Base-by-base conservation (phyloP, 2,113 vertebrate genomes). In the Acrocephalus arundinaceus region DNA sequence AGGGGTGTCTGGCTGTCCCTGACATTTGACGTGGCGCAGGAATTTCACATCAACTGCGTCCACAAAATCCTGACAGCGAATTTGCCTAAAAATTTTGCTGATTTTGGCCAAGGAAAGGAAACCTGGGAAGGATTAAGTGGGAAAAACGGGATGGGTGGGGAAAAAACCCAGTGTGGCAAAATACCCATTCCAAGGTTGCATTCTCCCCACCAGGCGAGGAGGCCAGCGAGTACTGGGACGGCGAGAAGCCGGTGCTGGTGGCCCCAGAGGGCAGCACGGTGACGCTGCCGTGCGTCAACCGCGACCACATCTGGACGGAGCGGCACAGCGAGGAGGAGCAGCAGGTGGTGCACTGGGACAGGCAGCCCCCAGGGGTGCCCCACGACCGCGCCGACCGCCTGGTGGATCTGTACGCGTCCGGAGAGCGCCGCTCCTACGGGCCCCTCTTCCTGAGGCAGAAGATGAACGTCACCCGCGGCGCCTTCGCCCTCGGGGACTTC, bases 291-390 rank as follows among this genome's bases (percentile, higher is more conserved):
- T 99, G 99, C 27, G 91, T 99, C 89, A 99, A 99, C 97, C 95
- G 90, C 6, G 97, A 97, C 11, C 98, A 98, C 25, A 97, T 99
- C 76, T 99, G 99, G 99, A 99, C 98, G 0, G 99, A 99, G 71
- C 97, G 98, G 90, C 98, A 98, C 92, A 93, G 98, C 2, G 98
- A 99, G 71, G 99, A 99, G 96, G 99, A 99, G 37, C 99, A 99
- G 94, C 99, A 99, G 92, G 99, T 99, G 87, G 99, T 99, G 23
- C 99, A 99, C 94, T 99, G 99, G 99, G 99, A 99, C 97, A 97
- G 98, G 16, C 99, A 99, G 97, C 96, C 98, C 3, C 98, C 98
- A 0, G 99, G 99, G 4, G 97, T 99, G 25, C 97, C 94, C 4
- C 99, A 99, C 3, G 99, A 99, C 97, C 98, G 98, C 0, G 99